Evolutionary conservation across 1,140 invertebrate species (phyloP).

Genomic region (Drosophila hydei): DNA sequence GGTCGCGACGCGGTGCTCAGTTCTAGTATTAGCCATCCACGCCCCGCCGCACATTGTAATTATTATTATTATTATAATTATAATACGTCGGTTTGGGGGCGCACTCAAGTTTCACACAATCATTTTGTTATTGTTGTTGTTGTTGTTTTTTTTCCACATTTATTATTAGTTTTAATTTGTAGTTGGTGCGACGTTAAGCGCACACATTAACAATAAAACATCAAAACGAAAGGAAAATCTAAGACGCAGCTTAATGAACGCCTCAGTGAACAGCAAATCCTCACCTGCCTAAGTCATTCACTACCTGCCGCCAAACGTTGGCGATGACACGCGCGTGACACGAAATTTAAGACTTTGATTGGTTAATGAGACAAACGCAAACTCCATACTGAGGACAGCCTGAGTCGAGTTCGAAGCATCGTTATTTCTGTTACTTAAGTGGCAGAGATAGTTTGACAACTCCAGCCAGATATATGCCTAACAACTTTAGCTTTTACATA

Average conservation of each 20-base stretch:
- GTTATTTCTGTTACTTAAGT: too few species aligned
- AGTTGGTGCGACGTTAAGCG: slow-evolving; percentile 29
- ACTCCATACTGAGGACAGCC: too few species aligned
- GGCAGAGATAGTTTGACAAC: too few species aligned
- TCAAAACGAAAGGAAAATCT: slow-evolving; percentile 29
- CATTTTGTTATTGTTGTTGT: background rate
- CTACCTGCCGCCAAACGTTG: background rate
- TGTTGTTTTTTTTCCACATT: slow-evolving; percentile 3
- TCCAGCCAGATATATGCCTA: too few species aligned
- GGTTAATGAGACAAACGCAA: background rate
- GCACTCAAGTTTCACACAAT: slow-evolving; percentile 37
- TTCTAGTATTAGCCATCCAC: slow-evolving; percentile 25
- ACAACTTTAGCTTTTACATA: too few species aligned
- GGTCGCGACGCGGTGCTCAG: slow-evolving; percentile 4
- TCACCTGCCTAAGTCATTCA: too few species aligned
- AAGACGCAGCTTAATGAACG: slow-evolving; percentile 17
- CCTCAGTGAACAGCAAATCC: slow-evolving; percentile 32
- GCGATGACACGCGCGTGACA: slow-evolving; percentile 28
- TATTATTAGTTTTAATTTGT: slow-evolving; percentile 38
- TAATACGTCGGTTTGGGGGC: slow-evolving; percentile 11
- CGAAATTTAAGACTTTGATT: background rate
- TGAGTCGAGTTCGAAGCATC: too few species aligned
- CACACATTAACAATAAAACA: slow-evolving; percentile 32
- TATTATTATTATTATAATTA: slow-evolving; percentile 25
- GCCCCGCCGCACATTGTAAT: slow-evolving; percentile 21